Evolutionary conservation across 2,797 vertebrate species (phyloP).

Genomic region (Acrossocheilus fasciatus): DNA sequence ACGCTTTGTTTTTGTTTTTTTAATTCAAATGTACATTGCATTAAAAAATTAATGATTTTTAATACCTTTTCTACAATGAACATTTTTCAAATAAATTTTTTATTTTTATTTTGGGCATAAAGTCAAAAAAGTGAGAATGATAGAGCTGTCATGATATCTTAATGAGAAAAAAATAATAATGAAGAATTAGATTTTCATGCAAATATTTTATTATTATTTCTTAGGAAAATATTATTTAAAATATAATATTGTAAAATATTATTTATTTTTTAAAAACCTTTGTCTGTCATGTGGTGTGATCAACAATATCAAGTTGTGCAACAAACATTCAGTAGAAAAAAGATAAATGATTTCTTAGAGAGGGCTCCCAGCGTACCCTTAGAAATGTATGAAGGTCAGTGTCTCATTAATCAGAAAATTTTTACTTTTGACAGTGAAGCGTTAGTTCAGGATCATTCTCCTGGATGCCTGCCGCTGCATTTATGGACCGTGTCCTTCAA

Average conservation of each 20-base stretch:
- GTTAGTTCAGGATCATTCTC: background rate
- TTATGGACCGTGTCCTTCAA: conserved; percentile 36
- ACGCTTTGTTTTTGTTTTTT: no score
- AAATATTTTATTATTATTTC: background rate
- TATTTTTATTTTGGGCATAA: background rate
- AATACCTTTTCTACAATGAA: background rate
- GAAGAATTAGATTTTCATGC: background rate
- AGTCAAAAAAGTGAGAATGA: background rate
- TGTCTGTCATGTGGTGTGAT: background rate
- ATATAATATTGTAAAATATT: background rate
- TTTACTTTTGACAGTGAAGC: background rate
- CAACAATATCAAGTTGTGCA: background rate
- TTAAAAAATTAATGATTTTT: background rate
- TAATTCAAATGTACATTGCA: background rate
- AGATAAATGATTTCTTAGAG: background rate
- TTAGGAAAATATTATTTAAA: background rate
- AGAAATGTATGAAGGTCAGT: background rate
- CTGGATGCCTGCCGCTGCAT: conserved; percentile 14
- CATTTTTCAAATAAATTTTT: background rate
- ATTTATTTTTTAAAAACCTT: background rate
- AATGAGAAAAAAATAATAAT: no score
- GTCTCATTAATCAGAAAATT: background rate
- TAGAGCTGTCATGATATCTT: background rate
- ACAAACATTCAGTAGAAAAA: background rate
- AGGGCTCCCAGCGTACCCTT: background rate